phyloP scores from a whole-genome alignment of 2,888 invertebrate genomes.

The Julus scandinavius region DNA sequence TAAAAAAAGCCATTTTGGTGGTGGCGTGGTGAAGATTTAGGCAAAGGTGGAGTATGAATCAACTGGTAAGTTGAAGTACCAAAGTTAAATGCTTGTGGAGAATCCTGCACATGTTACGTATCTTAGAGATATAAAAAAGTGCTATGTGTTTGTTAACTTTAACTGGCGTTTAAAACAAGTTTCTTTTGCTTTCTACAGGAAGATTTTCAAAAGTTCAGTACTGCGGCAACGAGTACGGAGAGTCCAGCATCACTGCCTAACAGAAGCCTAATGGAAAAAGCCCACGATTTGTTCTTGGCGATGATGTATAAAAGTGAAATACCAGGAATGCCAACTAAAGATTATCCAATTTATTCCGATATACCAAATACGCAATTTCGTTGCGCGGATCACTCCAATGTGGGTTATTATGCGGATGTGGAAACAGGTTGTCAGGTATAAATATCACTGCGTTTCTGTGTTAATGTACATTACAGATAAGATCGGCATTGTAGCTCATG shows the following conservation, averaged over 20 bases:
- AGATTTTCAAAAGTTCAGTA: conserved; percentile 35
- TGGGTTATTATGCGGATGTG: conserved; percentile 58
- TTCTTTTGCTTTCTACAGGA: background rate
- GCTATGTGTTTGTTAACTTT: too few relatives aligned
- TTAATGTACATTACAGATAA: background rate
- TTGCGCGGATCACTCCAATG: conserved; percentile 55
- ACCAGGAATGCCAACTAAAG: conserved; percentile 56
- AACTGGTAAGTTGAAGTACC: too few relatives aligned
- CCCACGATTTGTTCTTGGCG: conserved; percentile 54
- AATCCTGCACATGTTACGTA: too few relatives aligned
- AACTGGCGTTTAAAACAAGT: background rate
- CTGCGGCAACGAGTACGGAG: background rate
- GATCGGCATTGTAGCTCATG: background rate
- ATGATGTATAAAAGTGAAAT: conserved; percentile 58
- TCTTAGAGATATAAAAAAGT: too few relatives aligned
- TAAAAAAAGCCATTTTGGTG: too few relatives aligned
- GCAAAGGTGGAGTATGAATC: too few relatives aligned
- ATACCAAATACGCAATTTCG: conserved; percentile 56
- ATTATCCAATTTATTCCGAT: conserved; percentile 56
- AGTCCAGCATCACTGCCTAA: conserved; percentile 11
- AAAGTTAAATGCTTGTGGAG: too few relatives aligned
- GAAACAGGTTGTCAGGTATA: conserved; percentile 57
- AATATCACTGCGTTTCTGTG: background rate
- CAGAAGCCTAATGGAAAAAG: conserved; percentile 56
- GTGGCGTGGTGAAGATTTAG: too few relatives aligned